phyloP scores from a whole-genome alignment of 2,888 invertebrate genomes.

The Pheosia tremula region DNA sequence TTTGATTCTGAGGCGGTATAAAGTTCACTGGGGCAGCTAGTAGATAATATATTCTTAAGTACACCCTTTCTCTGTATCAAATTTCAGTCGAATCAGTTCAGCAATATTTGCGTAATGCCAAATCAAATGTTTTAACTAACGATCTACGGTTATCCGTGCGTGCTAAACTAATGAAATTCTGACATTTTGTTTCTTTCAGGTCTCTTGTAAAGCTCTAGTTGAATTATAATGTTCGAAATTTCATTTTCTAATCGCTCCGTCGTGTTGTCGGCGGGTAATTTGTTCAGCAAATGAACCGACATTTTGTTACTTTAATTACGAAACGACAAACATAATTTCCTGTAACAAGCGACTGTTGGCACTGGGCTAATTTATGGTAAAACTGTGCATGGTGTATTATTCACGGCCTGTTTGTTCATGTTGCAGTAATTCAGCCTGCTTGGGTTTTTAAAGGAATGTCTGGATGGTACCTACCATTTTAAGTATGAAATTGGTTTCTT shows the following conservation, averaged over 20 bases:
- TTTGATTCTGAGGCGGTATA: too few relatives aligned
- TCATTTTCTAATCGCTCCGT: slow-evolving; percentile 15
- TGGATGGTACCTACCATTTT: background rate
- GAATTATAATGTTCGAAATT: slow-evolving; percentile 15
- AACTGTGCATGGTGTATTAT: slow-evolving; percentile 8
- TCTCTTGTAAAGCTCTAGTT: background rate
- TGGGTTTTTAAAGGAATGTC: slow-evolving; percentile 1
- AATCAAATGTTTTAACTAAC: too few relatives aligned
- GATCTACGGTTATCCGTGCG: too few relatives aligned
- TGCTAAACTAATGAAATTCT: too few relatives aligned
- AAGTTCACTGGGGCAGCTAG: too few relatives aligned
- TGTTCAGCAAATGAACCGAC: slow-evolving; percentile 21
- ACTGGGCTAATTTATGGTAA: slow-evolving; percentile 23
- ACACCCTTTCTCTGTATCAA: too few relatives aligned
- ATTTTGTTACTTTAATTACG: slow-evolving; percentile 22
- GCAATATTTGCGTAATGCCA: too few relatives aligned
- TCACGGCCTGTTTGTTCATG: slow-evolving; percentile 9
- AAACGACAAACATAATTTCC: slow-evolving; percentile 16
- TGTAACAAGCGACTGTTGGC: slow-evolving; percentile 27
- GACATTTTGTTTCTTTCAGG: too few relatives aligned
- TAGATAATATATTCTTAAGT: too few relatives aligned
- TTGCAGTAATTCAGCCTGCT: slow-evolving; percentile 4
- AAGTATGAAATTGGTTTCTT: background rate
- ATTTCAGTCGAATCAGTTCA: too few relatives aligned
- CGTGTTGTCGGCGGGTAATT: slow-evolving; percentile 21